Conservation (phyloP, 2,888 invertebrate genomes). For the Eubasilissa splendida region DNA sequence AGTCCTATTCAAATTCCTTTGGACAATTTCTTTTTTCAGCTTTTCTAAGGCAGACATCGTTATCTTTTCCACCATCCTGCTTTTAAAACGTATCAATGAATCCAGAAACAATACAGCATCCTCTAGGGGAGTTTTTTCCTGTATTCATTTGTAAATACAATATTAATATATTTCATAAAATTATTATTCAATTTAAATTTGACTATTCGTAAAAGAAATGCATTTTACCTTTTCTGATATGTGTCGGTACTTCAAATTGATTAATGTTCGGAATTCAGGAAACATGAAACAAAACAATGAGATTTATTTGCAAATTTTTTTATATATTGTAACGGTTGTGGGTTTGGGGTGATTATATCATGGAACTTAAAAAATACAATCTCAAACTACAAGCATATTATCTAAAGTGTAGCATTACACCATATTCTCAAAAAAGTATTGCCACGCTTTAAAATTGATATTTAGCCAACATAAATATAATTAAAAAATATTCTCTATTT, state of each 20-base stretch:
- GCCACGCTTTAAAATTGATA: too few relatives aligned
- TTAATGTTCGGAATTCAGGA: neutral
- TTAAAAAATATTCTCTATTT: too few relatives aligned
- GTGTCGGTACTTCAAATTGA: slow-evolving; percentile 10
- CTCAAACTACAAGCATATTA: too few relatives aligned
- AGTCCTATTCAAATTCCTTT: slow-evolving; percentile 67
- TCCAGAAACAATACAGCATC: slow-evolving; percentile 47
- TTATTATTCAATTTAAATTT: neutral
- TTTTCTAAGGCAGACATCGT: slow-evolving; percentile 69
- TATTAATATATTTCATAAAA: neutral
- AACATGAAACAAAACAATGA: slow-evolving; percentile 6
- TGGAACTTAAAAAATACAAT: too few relatives aligned
- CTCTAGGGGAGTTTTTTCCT: slow-evolving; percentile 30
- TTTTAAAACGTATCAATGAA: slow-evolving; percentile 65
- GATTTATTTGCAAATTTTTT: too few relatives aligned
- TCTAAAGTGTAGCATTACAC: too few relatives aligned
- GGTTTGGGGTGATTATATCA: too few relatives aligned
- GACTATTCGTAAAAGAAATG: neutral
- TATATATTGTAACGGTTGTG: too few relatives aligned
- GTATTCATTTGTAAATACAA: neutral
- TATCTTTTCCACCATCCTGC: slow-evolving; percentile 67
- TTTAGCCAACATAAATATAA: too few relatives aligned
- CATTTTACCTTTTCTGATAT: slow-evolving; percentile 26
- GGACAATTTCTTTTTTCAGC: slow-evolving; percentile 65
- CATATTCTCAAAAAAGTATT: too few relatives aligned